Conservation (phyloP, 2,113 vertebrate genomes). For the Lanius collurio region DNA sequence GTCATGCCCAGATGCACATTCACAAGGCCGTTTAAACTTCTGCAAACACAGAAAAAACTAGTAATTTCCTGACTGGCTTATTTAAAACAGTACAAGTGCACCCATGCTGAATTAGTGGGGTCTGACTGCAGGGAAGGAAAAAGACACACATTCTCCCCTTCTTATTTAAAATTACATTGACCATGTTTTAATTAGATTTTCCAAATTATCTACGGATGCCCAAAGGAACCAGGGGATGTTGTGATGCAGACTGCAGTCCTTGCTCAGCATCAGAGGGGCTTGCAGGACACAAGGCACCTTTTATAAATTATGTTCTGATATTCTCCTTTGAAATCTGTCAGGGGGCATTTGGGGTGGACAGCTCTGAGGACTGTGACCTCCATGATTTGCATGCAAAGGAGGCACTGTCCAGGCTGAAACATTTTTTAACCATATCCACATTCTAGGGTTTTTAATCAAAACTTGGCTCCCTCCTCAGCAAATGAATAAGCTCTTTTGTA, state of each 20-base stretch:
- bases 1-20: constrained; percentile 52
- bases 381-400: not conserved
- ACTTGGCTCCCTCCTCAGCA: not conserved
- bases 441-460: not conserved
- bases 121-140: not conserved
- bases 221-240: not conserved
- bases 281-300: not conserved
- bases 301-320: not conserved
- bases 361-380: not conserved
- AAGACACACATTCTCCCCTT: not conserved
- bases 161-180: not conserved
- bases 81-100: not conserved
- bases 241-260: not conserved
- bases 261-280: not conserved
- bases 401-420: not conserved
- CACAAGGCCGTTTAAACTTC: constrained; percentile 1
- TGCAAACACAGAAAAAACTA: not conserved
- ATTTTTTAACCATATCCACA: not conserved
- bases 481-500: not conserved
- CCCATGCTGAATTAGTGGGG: not conserved
- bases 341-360: fast-evolving
- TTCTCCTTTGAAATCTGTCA: not conserved
- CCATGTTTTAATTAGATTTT: not conserved
- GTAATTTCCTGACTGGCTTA: not conserved
- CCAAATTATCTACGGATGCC: not conserved